Conservation (phyloP, 1,140 invertebrate genomes). For the Drosophila bifasciata region DNA sequence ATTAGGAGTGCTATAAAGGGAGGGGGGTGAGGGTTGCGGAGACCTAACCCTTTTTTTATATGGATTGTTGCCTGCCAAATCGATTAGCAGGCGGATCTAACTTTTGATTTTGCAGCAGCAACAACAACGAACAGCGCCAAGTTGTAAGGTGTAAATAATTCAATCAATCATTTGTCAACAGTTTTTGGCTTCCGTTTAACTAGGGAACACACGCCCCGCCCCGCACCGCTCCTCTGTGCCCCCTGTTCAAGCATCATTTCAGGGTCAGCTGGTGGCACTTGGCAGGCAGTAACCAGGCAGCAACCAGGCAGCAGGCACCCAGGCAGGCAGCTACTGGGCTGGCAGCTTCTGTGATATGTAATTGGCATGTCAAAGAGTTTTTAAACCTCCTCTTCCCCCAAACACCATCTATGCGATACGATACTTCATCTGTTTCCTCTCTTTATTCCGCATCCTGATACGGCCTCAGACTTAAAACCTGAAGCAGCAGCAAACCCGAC, state of each 20-base stretch:
- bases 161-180: conserved; percentile 82
- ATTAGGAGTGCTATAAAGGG: conserved; percentile 80
- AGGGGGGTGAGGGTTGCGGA: too few relatives aligned
- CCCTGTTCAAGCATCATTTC: conserved; percentile 19
- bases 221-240: too few relatives aligned
- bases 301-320: conserved; percentile 7
- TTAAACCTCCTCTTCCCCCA: conserved; percentile 7
- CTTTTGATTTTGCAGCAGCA: conserved; percentile 61
- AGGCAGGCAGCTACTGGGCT: not conserved
- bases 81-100: conserved; percentile 81
- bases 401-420: too few relatives aligned
- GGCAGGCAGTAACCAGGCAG: conserved; percentile 21
- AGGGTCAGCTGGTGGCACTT: conserved; percentile 56
- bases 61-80: conserved; percentile 52
- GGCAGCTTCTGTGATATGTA: conserved; percentile 38
- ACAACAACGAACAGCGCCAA: conserved; percentile 9
- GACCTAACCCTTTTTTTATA: conserved; percentile 55
- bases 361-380: conserved; percentile 58
- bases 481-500: not conserved
- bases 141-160: conserved; percentile 82
- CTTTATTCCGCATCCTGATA: conserved; percentile 54
- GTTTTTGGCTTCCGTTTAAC: conserved; percentile 76
- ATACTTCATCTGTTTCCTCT: conserved; percentile 1
- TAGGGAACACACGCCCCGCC: conserved; percentile 7
- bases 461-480: conserved; percentile 14